Base-by-base conservation (phyloP, 35 echinoderm and acorn worm genomes). In the Ptychodera flava region DNA sequence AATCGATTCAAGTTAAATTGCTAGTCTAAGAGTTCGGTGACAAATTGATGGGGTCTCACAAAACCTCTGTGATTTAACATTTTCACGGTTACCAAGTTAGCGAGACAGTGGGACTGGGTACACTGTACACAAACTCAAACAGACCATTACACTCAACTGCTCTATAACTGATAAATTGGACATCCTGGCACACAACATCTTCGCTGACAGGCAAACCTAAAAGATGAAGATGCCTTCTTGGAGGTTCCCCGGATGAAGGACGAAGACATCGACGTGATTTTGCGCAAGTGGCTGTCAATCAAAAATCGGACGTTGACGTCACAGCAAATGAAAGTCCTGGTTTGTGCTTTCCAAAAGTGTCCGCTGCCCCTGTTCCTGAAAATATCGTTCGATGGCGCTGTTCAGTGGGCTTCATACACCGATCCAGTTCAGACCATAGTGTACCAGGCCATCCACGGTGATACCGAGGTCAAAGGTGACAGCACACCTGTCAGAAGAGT, bases 401-500 rank as follows among this genome's bases (percentile, higher is more conserved):
- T 6, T 64, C 45, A 64, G 22, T 64, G 45, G 45, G 22, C 45
- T 6, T 64, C 45, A 22, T 64, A 64, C 45, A 64, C 45, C 6
- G 22, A 64, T 64, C 45, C 45, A 6, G 45, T 12, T 12, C 6
- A 64, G 6, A 64, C 45, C 22, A 64, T 64, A 12, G 6, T 64
- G 6, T 97, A 90, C 82, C 87, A 92, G 32, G 32, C 29, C 0
- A 64, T 64, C 22, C 27, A 31, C 1, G 82, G 35, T 35, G 37
- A 78, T 1, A 33, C 81, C 1, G 32, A 86, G 27, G 16, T 85
- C 93, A 76, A 90, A 89, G 16, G 91, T 91, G 35, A 81, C 93
- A 80, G 34, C 1, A 35, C 92, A 27, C 94, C 94, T 36, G 94
- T 95, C 1, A 35, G 88, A 15, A 76, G 86, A 10, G 94, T 91